These are phyloP conservation scores for Atta texana DNA, from an alignment of 1,140 invertebrate species.

Conservation along the genomic window DNA sequence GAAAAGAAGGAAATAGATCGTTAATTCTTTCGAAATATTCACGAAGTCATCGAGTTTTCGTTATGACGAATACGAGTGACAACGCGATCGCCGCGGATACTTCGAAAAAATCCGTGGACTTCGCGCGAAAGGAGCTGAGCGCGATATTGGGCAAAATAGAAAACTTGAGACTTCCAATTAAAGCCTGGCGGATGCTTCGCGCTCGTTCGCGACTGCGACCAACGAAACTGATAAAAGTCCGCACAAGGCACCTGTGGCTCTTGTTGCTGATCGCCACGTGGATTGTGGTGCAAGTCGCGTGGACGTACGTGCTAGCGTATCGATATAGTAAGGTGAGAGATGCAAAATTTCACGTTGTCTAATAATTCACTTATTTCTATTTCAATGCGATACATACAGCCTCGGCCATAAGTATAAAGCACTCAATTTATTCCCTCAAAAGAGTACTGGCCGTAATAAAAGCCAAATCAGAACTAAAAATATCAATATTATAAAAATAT, in stretches of 20 bases:
- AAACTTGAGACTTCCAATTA: slow-evolving; percentile 28
- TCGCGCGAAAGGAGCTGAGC: slow-evolving; percentile 75
- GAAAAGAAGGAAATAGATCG: background rate
- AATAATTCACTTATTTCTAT: slow-evolving; percentile 3
- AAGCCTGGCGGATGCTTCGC: slow-evolving; percentile 61
- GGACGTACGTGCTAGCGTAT: slow-evolving; percentile 57
- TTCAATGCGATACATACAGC: background rate
- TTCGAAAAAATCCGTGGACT: slow-evolving; percentile 64
- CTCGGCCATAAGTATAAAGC: too few species aligned
- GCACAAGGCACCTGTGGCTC: slow-evolving; percentile 68
- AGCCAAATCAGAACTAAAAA: too few species aligned
- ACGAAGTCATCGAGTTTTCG: background rate
- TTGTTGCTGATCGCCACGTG: slow-evolving; percentile 67
- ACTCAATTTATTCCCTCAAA: too few species aligned
- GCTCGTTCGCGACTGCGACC: slow-evolving; percentile 61
- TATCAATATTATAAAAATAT: too few species aligned
- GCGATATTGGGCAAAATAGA: slow-evolving; percentile 72
- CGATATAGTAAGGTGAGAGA: slow-evolving; percentile 72
- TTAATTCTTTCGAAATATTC: background rate
- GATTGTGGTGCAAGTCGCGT: slow-evolving; percentile 56
- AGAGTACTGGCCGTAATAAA: too few species aligned
- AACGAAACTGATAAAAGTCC: slow-evolving; percentile 39
- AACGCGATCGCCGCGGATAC: slow-evolving; percentile 34
- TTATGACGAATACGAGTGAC: slow-evolving; percentile 72
- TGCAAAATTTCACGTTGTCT: background rate